Base-by-base conservation (phyloP, 2,113 vertebrate species). In the Tachysurus fulvidraco region DNA sequence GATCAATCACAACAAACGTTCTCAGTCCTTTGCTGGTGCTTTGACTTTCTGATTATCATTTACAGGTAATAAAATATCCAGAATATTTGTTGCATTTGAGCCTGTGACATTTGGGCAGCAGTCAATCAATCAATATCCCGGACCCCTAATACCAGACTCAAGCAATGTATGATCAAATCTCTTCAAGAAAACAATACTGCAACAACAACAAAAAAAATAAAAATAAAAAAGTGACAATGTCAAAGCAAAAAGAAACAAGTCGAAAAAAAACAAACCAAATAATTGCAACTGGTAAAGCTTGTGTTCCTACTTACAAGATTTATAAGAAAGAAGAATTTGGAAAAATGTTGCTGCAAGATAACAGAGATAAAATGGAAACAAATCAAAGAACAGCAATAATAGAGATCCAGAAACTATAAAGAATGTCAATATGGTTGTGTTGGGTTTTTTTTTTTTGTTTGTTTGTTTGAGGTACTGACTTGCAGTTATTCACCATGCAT, bases 251-350 rank as follows among this genome's bases (percentile, higher is more conserved):
- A 93, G 91, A 93, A 94, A 88, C 93, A 88, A 88, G 85, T 55
- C 44, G 76, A 88, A 86, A 52, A 88, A 80, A 94, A 94, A 94
- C 89, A 89, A 94, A 95, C 94, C 60, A 90, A 87, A 90, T 95
- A 95, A 96, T 92, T 89, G 96, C 96, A 96, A 96, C 96, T 95
- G 94, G 96, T 93, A 96, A 91, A 96, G 95, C 95, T 96, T 95
- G 94, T 95, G 93, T 95, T 88, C 96, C 96, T 97, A 97, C 96
- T 97, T 97, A 97, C 96, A 97, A 97, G 96, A 97, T 96, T 97
- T 97, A 97, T 97, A 97, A 97, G 96, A 96, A 97, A 97, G 96
- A 95, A 97, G 96, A 96, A 97, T 97, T 97, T 97, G 96, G 96
- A 97, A 97, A 97, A 97, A 97, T 97, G 96, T 97, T 96, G 96